Evolutionary conservation across 2,888 invertebrate genomes (phyloP).

Genomic region (Eucera pruinosa): DNA sequence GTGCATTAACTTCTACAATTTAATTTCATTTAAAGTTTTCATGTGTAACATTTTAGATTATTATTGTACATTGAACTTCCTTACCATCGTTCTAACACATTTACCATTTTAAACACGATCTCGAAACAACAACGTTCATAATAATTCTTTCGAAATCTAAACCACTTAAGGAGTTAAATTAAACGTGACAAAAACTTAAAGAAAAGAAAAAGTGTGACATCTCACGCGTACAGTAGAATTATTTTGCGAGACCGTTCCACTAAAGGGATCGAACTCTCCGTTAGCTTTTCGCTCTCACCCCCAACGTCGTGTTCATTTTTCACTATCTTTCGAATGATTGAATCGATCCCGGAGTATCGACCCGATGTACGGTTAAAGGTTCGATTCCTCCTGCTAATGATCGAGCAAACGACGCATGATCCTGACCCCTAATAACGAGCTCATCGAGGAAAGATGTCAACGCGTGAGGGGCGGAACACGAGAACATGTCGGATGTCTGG

Average conservation of each 20-base stretch:
- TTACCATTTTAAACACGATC: no score
- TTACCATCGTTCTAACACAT: no score
- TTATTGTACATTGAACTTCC: no score
- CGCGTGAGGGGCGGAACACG: neutral
- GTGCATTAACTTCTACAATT: no score
- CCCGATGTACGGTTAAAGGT: constrained; percentile 16
- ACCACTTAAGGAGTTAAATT: no score
- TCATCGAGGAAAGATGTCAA: constrained; percentile 17
- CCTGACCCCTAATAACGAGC: constrained; percentile 22
- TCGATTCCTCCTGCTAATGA: constrained; percentile 54
- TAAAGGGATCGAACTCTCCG: neutral
- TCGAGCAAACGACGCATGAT: constrained; percentile 60
- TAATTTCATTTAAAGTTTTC: no score
- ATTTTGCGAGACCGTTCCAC: neutral
- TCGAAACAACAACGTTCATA: no score
- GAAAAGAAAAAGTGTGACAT: neutral
- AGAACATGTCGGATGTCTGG: constrained; percentile 17
- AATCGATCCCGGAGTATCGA: constrained; percentile 1
- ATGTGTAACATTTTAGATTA: no score
- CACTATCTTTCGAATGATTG: constrained; percentile 8
- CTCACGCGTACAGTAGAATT: neutral
- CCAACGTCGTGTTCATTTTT: constrained; percentile 6
- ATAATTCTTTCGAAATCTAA: no score
- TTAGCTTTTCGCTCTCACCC: constrained; percentile 12
- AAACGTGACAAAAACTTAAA: no score